Base-by-base conservation (phyloP, 2,888 invertebrate genomes). In the Entomobrya multifasciata region DNA sequence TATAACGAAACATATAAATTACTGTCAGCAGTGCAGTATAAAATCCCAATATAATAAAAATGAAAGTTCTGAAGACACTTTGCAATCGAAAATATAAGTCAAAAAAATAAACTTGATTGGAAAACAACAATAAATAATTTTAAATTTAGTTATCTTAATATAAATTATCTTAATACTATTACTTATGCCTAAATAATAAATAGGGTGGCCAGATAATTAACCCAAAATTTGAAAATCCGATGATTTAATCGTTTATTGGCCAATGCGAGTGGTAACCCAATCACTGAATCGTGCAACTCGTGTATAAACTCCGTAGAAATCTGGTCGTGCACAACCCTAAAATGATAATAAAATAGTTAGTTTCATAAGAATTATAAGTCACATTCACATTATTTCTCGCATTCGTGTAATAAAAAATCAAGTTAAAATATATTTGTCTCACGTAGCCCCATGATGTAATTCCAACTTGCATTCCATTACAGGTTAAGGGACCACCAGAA, bases 371-470 rank as follows among this genome's bases (percentile, higher is more conserved):
- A 22, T 41, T 25, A 44, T 44, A 81, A 5, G 17, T 20, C 30
- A 10, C 11, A 20, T 27, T 30, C 13, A 49, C 8, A 3, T 20
- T 17, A 27, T 1, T n/a, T 36, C n/a, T 41, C 36, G 5, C n/a
- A 13, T 47, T 60, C n/a, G n/a, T n/a, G n/a, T n/a, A n/a, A n/a
- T 27, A 22, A 49, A 72, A 81, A 60, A 67, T 22, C 1, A n/a
- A 47, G n/a, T 52, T 3, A 13, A 5, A 44, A 62, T n/a, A n/a
- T n/a, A n/a, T n/a, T n/a, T n/a, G n/a, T n/a, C 82, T 84, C 72
- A 78, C 85, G 36, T 85, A 85, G 27, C 85, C 85, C 85, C 85
- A 85, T 0, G 85, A 85, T 11, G 85, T 85, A n/a, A 85, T 70
- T 36, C 85, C 85, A 1, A 55, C 13, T 60, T 81, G 57, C 2